A percentile compares a stretch with the other conserved stretches of the same genome.
These are phyloP conservation scores for Rhaphigaster nebulosa DNA, from an alignment of 2,888 invertebrate species.

Conservation along the genomic window DNA sequence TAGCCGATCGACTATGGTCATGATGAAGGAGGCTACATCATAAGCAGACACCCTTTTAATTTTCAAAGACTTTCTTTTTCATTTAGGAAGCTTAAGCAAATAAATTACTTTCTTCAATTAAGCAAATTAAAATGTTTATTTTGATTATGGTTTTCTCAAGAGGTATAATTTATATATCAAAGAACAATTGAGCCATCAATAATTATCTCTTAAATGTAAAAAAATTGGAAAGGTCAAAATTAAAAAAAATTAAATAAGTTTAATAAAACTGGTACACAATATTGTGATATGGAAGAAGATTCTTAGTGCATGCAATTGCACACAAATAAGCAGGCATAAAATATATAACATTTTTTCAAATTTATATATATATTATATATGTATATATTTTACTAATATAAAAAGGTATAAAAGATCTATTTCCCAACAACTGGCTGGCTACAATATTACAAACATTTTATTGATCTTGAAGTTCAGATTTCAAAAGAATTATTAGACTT, in stretches of 20 bases:
- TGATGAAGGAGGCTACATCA: too few relatives aligned
- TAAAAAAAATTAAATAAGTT: not conserved
- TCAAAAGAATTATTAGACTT: not conserved
- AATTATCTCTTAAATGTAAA: not conserved
- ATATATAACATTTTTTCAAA: not conserved
- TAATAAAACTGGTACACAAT: conserved; percentile 22
- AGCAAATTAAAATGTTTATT: not conserved
- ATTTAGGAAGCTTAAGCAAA: not conserved
- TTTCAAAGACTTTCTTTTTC: not conserved
- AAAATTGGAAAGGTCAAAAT: not conserved
- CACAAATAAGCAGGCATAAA: conserved; percentile 4
- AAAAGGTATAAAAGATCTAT: conserved; percentile 23
- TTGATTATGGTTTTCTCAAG: not conserved
- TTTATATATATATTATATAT: not conserved
- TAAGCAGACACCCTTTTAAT: too few relatives aligned
- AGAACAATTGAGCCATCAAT: not conserved
- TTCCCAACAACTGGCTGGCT: not conserved
- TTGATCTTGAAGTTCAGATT: not conserved
- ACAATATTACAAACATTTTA: not conserved
- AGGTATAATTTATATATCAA: not conserved
- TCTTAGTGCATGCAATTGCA: not conserved
- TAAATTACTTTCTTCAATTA: not conserved
- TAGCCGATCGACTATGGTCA: too few relatives aligned
- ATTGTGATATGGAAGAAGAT: conserved; percentile 12
- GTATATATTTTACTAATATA: not conserved